Evolutionary conservation across 1,140 invertebrate species (phyloP).

Genomic region (Cydia amplana): DNA sequence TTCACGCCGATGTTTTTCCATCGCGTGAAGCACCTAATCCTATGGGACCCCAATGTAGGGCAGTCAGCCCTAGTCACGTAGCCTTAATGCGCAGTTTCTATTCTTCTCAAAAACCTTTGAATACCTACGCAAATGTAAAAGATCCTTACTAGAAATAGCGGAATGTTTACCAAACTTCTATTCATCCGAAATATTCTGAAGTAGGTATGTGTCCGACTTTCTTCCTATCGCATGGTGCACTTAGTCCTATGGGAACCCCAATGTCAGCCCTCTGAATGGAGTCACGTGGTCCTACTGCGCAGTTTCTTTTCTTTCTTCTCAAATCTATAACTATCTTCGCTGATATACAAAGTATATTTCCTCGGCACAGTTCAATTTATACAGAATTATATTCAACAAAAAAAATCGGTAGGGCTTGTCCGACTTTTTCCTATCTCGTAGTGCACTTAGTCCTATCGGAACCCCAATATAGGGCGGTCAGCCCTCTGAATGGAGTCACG

Average conservation of each 20-base stretch:
- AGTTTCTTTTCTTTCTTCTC: background rate
- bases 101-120: background rate
- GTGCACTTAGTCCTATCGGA: background rate
- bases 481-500: background rate
- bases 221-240: background rate
- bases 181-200: too few species aligned
- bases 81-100: background rate
- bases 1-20: background rate
- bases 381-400: too few species aligned
- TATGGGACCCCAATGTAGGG: background rate
- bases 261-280: background rate
- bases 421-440: background rate
- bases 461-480: slow-evolving; percentile 1
- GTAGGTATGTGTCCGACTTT: too few species aligned
- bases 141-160: too few species aligned
- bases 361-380: too few species aligned
- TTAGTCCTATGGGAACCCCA: background rate
- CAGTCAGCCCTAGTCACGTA: background rate
- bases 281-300: slow-evolving; percentile 11
- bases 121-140: too few species aligned
- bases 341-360: too few species aligned
- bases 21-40: background rate
- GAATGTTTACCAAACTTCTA: too few species aligned
- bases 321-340: too few species aligned
- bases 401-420: background rate